Evolutionary conservation across 1,140 invertebrate genomes (phyloP), one percentile per base, ranked within the genome.

Genomic region (Drosophila kurseongensis): DNA sequence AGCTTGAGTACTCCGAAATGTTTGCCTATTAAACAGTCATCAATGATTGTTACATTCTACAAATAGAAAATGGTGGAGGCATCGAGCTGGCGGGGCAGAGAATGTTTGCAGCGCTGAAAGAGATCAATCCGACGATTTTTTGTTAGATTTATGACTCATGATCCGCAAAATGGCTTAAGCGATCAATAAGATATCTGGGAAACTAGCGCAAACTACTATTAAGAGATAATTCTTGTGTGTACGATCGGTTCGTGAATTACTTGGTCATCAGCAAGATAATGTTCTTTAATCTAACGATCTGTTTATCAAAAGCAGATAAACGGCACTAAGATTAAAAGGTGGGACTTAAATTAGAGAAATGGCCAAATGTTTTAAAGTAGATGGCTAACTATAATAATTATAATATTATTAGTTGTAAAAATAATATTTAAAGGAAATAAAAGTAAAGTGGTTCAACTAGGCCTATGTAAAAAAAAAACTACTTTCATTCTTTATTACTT

Each of bases 31-130:
- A 65, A 74, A 65, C 66, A 80, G 67, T 41, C 81, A 78, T 86
- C 75, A 82, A 68, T 82, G 78, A 67, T 66, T 75, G 65, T 75
- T 77, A 75, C 83, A 75, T 75, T 82, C 82, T 78, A 68, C 69
- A 88, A 88, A 88, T 65, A 85, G 44, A 72, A 71, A 72, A 41
- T 41, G 13, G 38, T 40, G 47, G 47, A 45, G 23, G 14, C 29
- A 55, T 67, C 48, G 12, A 10, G 4, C n/a, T 16, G 41, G 55
- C 5, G 18, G 14, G 29, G n/a, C 29, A n/a, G 52, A 71, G 55
- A 66, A 60, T 59, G 62, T 40, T 59, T 41, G 9, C 10, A 27
- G 27, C 27, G n/a, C 12, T 35, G 27, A 41, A 57, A 71, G 67
- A 69, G 67, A 69, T 71, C 66, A 69, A 56, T 55, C 62, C 51